Percentiles rank a stretch among this genome's conserved stretches.
Conservation (phyloP, 2,888 invertebrate genomes). For the Phymatocera aterrima region DNA sequence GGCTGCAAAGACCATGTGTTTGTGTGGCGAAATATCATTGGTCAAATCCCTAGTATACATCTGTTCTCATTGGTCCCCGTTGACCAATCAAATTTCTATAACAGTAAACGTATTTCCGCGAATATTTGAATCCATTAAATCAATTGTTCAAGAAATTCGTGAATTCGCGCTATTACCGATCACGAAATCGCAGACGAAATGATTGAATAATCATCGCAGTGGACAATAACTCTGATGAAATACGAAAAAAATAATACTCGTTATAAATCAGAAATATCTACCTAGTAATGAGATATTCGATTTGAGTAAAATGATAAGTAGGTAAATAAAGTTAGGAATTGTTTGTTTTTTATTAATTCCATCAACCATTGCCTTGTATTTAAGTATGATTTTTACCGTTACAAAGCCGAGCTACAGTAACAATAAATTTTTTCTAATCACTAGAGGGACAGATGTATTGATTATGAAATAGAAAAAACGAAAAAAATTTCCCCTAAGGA, state of each 20-base stretch:
- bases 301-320: no score
- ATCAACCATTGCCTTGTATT: no score
- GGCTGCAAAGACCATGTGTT: conserved; percentile 60
- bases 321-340: no score
- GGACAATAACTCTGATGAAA: neutral
- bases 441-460: no score
- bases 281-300: neutral
- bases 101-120: conserved; percentile 44
- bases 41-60: conserved; percentile 43
- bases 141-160: neutral
- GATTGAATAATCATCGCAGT: neutral
- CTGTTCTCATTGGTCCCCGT: conserved; percentile 63
- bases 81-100: conserved; percentile 57
- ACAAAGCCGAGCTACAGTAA: no score
- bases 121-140: conserved; percentile 21
- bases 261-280: neutral
- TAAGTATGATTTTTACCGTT: no score
- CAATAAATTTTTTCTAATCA: no score
- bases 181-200: neutral
- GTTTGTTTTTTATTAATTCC: no score
- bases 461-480: no score
- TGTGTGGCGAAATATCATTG: conserved; percentile 70
- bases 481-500: neutral
- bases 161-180: neutral
- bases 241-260: neutral